These are phyloP conservation scores for Micromys minutus DNA, from an alignment of 2,113 vertebrate species.

Conservation along the genomic window DNA sequence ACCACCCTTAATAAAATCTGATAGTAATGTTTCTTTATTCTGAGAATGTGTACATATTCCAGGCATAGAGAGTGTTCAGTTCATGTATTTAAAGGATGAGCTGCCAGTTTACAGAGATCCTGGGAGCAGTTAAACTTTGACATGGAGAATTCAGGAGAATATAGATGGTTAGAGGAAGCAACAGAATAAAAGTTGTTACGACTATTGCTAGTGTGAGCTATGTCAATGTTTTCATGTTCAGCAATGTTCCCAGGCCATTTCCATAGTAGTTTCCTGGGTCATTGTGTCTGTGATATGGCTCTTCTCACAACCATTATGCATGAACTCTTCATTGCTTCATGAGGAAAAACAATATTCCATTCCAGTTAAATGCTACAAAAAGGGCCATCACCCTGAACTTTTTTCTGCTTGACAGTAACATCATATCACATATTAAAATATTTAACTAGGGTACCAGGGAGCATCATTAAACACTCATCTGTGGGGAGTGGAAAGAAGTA, in stretches of 20 bases:
- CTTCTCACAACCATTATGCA: constrained; percentile 28
- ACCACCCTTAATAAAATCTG: neutral
- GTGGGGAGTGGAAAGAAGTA: constrained; percentile 6
- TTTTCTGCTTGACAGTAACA: constrained; percentile 62
- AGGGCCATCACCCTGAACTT: constrained; percentile 57
- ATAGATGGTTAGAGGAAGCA: neutral
- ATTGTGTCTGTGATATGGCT: constrained; percentile 33
- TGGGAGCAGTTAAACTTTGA: neutral
- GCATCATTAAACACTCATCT: constrained; percentile 44
- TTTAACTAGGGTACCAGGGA: constrained; percentile 38
- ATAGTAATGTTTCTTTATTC: neutral
- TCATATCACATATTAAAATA: constrained; percentile 62
- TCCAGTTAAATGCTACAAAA: constrained; percentile 49
- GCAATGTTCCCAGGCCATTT: constrained; percentile 15
- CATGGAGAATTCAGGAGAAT: neutral
- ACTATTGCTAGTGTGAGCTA: constrained; percentile 18
- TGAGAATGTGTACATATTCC: neutral
- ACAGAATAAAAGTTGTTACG: constrained; percentile 28
- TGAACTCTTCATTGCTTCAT: constrained; percentile 62
- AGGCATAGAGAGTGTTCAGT: neutral
- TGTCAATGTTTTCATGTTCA: neutral
- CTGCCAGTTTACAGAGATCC: neutral
- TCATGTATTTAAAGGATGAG: neutral
- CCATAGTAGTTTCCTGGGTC: neutral
- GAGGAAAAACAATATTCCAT: constrained; percentile 53